A percentile compares a stretch with the other conserved stretches of the same genome.
These are phyloP conservation scores for Anhinga anhinga DNA, from an alignment of 2,113 vertebrate species.

Conservation along the genomic window DNA sequence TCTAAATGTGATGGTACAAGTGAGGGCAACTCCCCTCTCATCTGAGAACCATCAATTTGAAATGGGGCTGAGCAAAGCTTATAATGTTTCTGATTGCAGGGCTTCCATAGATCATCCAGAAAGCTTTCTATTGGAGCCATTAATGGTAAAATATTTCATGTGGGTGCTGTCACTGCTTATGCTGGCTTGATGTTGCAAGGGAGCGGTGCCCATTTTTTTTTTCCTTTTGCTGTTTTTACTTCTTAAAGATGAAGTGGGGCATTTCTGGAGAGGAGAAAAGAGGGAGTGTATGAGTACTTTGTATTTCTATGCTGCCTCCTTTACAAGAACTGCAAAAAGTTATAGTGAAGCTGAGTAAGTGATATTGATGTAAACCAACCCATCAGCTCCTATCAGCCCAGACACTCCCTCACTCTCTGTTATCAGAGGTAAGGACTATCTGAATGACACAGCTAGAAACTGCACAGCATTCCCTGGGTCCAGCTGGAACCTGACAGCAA, in stretches of 20 bases:
- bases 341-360: not conserved
- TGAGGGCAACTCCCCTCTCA: conserved; percentile 8
- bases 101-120: conserved; percentile 4
- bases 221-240: not conserved
- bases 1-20: not conserved
- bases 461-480: not conserved
- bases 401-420: not conserved
- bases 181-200: not conserved
- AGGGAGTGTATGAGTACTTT: not conserved
- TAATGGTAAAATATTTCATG: conserved; percentile 60
- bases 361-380: not conserved
- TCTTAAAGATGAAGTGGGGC: not conserved
- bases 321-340: not conserved
- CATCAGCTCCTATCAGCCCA: not conserved
- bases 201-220: not conserved
- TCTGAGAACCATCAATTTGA: not conserved
- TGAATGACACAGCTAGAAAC: not conserved
- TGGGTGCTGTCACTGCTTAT: not conserved
- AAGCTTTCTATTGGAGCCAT: conserved; percentile 28
- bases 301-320: not conserved
- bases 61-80: conserved; percentile 1
- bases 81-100: conserved; percentile 6
- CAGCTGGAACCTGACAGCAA: not conserved
- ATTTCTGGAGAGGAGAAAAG: not conserved
- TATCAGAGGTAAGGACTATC: not conserved